phyloP scores from a whole-genome alignment of 2,797 vertebrate species.

The Synanceia verrucosa region DNA sequence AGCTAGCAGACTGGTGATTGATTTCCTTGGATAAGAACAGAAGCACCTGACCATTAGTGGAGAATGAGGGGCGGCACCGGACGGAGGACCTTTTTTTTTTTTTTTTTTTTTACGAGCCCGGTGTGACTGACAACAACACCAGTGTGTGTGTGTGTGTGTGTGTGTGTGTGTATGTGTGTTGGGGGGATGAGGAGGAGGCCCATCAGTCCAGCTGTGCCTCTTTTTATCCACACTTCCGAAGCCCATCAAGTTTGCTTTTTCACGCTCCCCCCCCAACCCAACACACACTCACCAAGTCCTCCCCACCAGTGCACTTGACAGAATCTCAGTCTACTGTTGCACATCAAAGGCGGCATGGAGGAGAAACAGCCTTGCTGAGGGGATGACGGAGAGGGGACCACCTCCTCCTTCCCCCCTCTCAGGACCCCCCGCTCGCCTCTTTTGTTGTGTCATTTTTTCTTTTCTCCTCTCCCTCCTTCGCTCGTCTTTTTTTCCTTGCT shows the following conservation, averaged over 20 bases:
- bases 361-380: conserved; percentile 39
- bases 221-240: conserved; percentile 79
- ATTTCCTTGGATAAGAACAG: conserved; percentile 61
- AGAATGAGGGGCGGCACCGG: conserved; percentile 46
- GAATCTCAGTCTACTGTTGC: conserved; percentile 46
- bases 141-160: conserved; percentile 14
- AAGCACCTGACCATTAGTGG: conserved; percentile 66
- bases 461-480: conserved; percentile 5
- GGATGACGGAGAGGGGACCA: conserved; percentile 15
- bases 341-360: conserved; percentile 73
- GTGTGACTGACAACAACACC: conserved; percentile 66
- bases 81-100: conserved; percentile 56
- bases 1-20: conserved; percentile 69
- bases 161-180: conserved; percentile 19
- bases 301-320: conserved; percentile 60
- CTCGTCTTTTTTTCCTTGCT: conserved; percentile 36
- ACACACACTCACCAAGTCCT: not conserved
- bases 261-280: conserved; percentile 51
- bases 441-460: conserved; percentile 76
- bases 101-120: conserved; percentile 53
- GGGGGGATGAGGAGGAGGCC: conserved; percentile 13
- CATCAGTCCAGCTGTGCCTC: conserved; percentile 79
- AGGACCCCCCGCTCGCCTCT: conserved; percentile 62
- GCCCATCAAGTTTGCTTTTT: conserved; percentile 74
- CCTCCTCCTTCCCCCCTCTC: conserved; percentile 25